A percentile compares a stretch with the other conserved stretches of the same genome.
Conservation (phyloP, 2,888 invertebrate species). For the Uropetala carovei region DNA sequence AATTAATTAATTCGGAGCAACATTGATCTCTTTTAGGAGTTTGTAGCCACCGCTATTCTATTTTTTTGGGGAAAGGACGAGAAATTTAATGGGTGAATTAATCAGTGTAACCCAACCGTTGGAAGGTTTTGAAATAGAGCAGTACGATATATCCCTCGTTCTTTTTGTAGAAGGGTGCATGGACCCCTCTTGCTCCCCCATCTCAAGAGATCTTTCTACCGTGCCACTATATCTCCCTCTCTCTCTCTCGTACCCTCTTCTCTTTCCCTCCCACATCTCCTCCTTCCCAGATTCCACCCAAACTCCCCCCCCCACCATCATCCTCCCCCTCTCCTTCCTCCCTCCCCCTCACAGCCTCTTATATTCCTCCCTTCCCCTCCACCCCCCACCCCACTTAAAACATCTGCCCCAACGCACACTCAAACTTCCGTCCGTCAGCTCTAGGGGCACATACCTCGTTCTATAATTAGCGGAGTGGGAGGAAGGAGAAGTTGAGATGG, state of each 20-base stretch:
- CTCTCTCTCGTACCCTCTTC: too few relatives aligned
- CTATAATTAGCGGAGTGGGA: constrained; percentile 52
- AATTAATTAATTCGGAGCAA: too few relatives aligned
- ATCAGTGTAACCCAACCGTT: background rate
- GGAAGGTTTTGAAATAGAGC: constrained; percentile 23
- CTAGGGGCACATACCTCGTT: constrained; percentile 54
- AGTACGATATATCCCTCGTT: background rate
- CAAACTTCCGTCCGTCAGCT: constrained; percentile 53
- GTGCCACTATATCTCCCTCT: too few relatives aligned
- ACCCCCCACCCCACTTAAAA: background rate
- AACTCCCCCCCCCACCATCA: background rate
- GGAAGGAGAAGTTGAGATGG: background rate
- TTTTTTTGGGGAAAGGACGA: too few relatives aligned
- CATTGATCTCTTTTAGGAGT: too few relatives aligned
- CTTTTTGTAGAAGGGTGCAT: background rate
- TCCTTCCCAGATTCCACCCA: too few relatives aligned
- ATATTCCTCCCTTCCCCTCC: background rate
- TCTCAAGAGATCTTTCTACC: background rate
- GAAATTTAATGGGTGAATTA: too few relatives aligned
- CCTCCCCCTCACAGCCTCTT: background rate
- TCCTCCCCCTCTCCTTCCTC: background rate
- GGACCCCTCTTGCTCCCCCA: background rate
- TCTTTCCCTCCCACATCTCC: too few relatives aligned
- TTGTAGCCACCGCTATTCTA: too few relatives aligned
- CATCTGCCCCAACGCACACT: constrained; percentile 52